phyloP scores from a whole-genome alignment of 2,113 vertebrate species.

The Channa argus region DNA sequence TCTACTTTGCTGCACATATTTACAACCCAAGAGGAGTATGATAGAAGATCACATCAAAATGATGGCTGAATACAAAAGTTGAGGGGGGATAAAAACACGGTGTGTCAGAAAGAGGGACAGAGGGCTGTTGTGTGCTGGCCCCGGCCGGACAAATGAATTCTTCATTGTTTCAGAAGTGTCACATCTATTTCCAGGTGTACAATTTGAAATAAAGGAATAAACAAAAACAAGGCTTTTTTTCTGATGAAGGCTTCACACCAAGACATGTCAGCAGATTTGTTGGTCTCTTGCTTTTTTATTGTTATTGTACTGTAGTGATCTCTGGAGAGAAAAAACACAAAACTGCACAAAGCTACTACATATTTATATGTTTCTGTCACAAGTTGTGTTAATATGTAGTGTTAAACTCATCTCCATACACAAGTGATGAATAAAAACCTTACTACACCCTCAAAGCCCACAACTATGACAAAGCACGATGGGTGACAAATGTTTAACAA shows the following conservation, averaged over 20 bases:
- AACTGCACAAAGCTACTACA: too few species aligned
- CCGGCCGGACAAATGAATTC: constrained; percentile 30
- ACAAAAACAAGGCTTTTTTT: background rate
- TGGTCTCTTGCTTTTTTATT: background rate
- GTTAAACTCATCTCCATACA: too few species aligned
- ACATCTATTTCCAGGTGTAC: constrained; percentile 33
- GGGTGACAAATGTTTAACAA: too few species aligned
- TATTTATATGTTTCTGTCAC: too few species aligned
- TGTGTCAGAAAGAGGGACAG: constrained; percentile 26
- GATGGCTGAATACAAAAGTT: constrained; percentile 45
- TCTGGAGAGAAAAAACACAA: too few species aligned
- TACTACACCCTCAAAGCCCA: too few species aligned
- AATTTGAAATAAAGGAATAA: constrained; percentile 29
- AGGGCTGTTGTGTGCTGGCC: constrained; percentile 9
- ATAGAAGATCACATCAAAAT: constrained; percentile 50
- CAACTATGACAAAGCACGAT: too few species aligned
- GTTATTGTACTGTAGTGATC: background rate
- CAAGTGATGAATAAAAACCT: too few species aligned
- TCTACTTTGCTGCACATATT: constrained; percentile 55
- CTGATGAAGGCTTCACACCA: constrained; percentile 2
- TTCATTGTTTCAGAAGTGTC: constrained; percentile 28
- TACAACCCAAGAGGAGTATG: constrained; percentile 46
- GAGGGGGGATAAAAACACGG: constrained; percentile 19
- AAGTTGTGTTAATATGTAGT: too few species aligned
- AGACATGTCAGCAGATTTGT: background rate